phyloP scores from a whole-genome alignment of 2,888 invertebrate species.

The Petrophora chlorosata region DNA sequence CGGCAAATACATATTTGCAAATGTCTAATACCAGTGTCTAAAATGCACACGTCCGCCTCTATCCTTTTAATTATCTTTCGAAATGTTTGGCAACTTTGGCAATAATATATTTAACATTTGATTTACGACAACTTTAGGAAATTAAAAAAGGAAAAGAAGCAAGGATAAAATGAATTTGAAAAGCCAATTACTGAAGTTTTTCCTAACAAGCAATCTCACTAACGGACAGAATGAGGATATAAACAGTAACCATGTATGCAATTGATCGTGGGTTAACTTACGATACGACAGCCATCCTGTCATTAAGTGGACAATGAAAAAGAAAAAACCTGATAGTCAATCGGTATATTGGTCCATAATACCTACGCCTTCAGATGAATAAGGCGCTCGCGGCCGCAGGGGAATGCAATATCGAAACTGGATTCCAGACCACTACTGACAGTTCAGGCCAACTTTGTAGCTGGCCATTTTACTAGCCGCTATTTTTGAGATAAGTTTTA shows the following conservation, averaged over 20 bases:
- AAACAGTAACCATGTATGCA: slow-evolving; percentile 5
- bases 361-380: slow-evolving; percentile 30
- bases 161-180: too few relatives aligned
- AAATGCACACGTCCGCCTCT: not conserved
- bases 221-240: slow-evolving; percentile 1
- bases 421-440: slow-evolving; percentile 38
- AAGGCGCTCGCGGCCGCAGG: slow-evolving; percentile 28
- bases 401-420: slow-evolving; percentile 47
- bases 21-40: not conserved
- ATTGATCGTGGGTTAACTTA: slow-evolving; percentile 20
- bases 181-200: not conserved
- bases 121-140: too few relatives aligned
- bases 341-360: slow-evolving; percentile 16
- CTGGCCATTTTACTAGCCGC: slow-evolving; percentile 8
- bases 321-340: slow-evolving; percentile 22
- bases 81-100: slow-evolving; percentile 3
- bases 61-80: not conserved
- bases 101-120: too few relatives aligned
- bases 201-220: not conserved
- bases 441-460: slow-evolving; percentile 19
- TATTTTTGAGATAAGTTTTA: not conserved
- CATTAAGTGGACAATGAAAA: slow-evolving; percentile 23
- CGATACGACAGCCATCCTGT: slow-evolving; percentile 16
- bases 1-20: slow-evolving; percentile 38
- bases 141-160: too few relatives aligned